Evolutionary conservation across 2,113 vertebrate species (phyloP), one percentile per base, ranked within the genome.

Genomic region (Pteropus alecto): DNA sequence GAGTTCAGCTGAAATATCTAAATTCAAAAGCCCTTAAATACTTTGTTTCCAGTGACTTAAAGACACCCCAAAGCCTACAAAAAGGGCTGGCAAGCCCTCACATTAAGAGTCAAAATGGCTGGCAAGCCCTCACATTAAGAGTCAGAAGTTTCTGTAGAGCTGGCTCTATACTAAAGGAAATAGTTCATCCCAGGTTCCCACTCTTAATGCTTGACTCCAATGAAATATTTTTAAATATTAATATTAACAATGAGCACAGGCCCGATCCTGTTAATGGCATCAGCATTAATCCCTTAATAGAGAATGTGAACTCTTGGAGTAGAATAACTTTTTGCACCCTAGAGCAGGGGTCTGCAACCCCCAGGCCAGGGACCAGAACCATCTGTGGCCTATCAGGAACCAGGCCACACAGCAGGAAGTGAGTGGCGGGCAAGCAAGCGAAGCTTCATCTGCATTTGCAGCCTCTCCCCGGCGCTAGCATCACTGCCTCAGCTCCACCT

Each of bases 181-280:
- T 85, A 90, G 61, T 94, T 61, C 54, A 89, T 78, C 43, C 90
- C 35, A 60, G 60, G 3, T 90, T 67, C 77, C 38, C 35, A 84
- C 43, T 12, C 12, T 89, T 67, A 56, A 65, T 76, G 28, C 46
- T 93, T 70, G 43, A 28, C 77, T 65, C 58, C 87, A 97, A 89
- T 95, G 58, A 89, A 93, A 63, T 89, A 85, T 22, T 93, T 95
- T 97, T 51, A 93, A 96, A 95, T 95, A 94, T 94, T 91, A 78
- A 73, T 91, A 74, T 96, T 87, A 84, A 74, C 43, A 91, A 38
- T 89, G 88, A 97, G 78, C 54, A 74, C n/a, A 94, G 48, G 46
- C 46, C 35, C 41, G 13, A 61, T 81, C 43, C 65, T 95, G 7
- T 60, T 96, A 46, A 60, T 58, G 60, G 7, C 21, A 56, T 43